These are phyloP conservation scores for Nesoenas mayeri DNA, from an alignment of 2,113 vertebrate species.

Conservation along the genomic window DNA sequence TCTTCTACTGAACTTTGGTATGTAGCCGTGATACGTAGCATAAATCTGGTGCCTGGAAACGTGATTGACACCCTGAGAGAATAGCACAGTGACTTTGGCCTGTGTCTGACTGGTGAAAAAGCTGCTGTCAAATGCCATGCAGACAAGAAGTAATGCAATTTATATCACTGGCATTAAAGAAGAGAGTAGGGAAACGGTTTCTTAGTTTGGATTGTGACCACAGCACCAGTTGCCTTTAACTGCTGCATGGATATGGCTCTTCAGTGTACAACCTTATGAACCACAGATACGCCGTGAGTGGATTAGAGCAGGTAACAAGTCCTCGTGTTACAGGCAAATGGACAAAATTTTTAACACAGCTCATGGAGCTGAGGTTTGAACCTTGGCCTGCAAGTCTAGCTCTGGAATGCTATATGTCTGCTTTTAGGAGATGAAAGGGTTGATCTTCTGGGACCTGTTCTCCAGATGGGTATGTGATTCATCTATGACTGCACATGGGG, in stretches of 20 bases:
- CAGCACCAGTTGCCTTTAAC: neutral
- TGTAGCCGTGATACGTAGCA: neutral
- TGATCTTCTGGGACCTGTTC: conserved; percentile 1
- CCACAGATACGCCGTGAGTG: neutral
- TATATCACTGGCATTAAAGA: neutral
- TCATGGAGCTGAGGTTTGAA: conserved; percentile 24
- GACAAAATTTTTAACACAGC: neutral
- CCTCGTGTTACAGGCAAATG: neutral
- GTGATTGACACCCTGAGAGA: neutral
- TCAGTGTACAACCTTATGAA: neutral
- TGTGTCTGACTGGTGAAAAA: neutral
- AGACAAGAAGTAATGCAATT: neutral
- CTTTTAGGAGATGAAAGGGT: conserved; percentile 31
- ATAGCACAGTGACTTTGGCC: neutral
- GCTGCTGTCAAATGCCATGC: neutral
- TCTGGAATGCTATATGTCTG: neutral
- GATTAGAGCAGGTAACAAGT: neutral
- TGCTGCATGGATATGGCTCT: neutral
- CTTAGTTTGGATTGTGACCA: neutral
- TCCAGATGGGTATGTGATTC: conserved; percentile 41
- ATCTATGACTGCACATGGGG: neutral
- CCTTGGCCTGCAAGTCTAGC: neutral
- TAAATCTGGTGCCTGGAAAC: neutral
- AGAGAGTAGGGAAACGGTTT: neutral
- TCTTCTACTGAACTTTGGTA: neutral